phyloP scores from a whole-genome alignment of 2,888 invertebrate species.

The Cremastobaeus sp. region DNA sequence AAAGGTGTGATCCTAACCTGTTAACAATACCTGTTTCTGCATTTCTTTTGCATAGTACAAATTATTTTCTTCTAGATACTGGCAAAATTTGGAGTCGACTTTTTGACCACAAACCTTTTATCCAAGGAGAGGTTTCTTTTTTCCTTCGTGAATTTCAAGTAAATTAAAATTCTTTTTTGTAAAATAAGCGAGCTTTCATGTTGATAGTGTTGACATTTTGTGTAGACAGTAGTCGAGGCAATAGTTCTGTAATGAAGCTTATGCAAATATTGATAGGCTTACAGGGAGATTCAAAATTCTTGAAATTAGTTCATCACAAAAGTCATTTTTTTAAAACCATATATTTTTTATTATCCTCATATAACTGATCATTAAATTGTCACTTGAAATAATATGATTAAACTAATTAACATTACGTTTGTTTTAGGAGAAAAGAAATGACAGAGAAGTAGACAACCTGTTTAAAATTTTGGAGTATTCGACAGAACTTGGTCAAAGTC shows the following conservation, averaged over 20 bases:
- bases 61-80: slow-evolving; percentile 81
- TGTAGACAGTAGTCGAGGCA: no score
- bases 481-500: slow-evolving; percentile 87
- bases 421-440: slow-evolving; percentile 85
- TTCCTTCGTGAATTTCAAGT: slow-evolving; percentile 93
- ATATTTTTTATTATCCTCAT: no score
- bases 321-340: no score
- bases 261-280: no score
- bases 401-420: slow-evolving; percentile 13
- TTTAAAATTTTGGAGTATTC: slow-evolving; percentile 87
- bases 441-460: slow-evolving; percentile 88
- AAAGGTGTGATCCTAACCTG: slow-evolving; percentile 77
- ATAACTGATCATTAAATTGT: not conserved
- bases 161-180: no score
- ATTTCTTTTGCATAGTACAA: not conserved
- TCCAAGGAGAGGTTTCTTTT: slow-evolving; percentile 91
- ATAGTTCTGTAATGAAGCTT: no score
- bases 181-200: no score
- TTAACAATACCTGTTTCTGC: no score
- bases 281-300: no score
- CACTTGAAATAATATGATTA: slow-evolving; percentile 6
- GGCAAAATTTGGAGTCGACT: slow-evolving; percentile 90
- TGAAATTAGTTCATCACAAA: no score
- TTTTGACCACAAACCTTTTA: slow-evolving; percentile 91
- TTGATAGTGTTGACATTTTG: not conserved